Evolutionary conservation across 2,113 vertebrate genomes (phyloP), one percentile per base, ranked within the genome.

Genomic region (Bagarius yarrelli): DNA sequence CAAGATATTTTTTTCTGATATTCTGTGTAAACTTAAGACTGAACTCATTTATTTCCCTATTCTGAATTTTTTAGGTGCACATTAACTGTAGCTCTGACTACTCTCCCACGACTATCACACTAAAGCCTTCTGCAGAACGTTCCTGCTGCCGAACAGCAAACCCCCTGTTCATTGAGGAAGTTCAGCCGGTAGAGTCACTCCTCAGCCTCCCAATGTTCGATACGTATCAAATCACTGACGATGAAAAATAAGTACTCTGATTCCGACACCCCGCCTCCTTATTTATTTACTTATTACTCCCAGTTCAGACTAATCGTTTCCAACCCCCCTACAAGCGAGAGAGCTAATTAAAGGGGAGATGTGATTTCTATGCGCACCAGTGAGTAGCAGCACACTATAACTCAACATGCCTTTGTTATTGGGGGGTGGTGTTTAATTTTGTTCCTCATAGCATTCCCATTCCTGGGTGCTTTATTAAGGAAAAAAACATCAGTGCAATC

Each of bases 341-440:
- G 79, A 36, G 70, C 30, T 74, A 81, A 81, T 81, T 81, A 81
- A 61, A 81, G 57, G 36, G 14, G 8, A 40, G 25, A 21, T 61
- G 36, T n/a, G 23, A 71, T 27, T 59, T 57, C 5, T 30, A 15
- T 53, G 56, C 40, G 63, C 47, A 71, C 8, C 67, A 52, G 59
- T 34, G 27, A 61, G 76, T 52, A 63, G 47, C 27, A 36, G 44
- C 59, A 47, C 60, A 32, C 63, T 8, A 66, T 81, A 75, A 81
- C 56, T 81, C 59, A 75, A 59, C 32, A 66, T 60, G n/a, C 59
- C 70, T 75, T 75, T 81, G 25, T 55, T 53, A 56, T 19, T 55
- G 21, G 16, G 66, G 57, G 47, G 32, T 55, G 79, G 79, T 19
- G 59, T 74, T 74, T 81, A 40, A 81, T 74, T 74, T 81, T 27